A percentile compares a stretch with the other conserved stretches of the same genome.
Conservation (phyloP, 2,113 vertebrate species). For the Sturnira hondurensis region DNA sequence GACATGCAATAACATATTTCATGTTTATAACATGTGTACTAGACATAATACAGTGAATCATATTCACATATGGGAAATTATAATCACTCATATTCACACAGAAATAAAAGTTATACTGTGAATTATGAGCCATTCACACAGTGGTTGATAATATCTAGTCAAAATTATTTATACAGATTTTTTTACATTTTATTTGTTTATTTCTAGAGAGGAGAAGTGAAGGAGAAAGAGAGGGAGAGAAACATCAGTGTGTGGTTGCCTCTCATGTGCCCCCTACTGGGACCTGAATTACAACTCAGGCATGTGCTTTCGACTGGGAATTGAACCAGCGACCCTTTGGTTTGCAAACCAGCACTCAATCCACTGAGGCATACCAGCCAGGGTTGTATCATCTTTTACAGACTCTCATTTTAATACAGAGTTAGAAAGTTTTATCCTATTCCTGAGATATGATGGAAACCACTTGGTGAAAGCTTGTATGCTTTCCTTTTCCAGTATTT, state of each 20-base stretch:
- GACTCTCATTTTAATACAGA: not conserved
- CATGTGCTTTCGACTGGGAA: no score
- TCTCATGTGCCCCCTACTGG: no score
- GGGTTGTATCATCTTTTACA: not conserved
- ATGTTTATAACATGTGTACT: not conserved
- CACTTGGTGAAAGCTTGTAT: not conserved
- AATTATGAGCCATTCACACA: no score
- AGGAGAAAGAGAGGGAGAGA: no score
- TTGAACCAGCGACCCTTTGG: no score
- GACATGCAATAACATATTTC: not conserved
- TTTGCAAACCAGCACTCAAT: no score
- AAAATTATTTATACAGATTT: not conserved
- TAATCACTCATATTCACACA: not conserved
- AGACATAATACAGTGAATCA: not conserved
- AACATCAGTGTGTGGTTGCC: no score
- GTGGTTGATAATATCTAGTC: not conserved
- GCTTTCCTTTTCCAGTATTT: not conserved
- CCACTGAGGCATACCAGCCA: no score
- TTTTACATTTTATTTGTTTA: no score
- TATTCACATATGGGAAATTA: not conserved
- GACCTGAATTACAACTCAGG: no score
- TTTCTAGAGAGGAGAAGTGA: no score
- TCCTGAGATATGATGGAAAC: not conserved
- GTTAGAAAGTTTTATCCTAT: not conserved
- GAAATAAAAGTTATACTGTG: no score